Base-by-base conservation (phyloP, 2,113 vertebrate species). In the Fregetta grallaria region DNA sequence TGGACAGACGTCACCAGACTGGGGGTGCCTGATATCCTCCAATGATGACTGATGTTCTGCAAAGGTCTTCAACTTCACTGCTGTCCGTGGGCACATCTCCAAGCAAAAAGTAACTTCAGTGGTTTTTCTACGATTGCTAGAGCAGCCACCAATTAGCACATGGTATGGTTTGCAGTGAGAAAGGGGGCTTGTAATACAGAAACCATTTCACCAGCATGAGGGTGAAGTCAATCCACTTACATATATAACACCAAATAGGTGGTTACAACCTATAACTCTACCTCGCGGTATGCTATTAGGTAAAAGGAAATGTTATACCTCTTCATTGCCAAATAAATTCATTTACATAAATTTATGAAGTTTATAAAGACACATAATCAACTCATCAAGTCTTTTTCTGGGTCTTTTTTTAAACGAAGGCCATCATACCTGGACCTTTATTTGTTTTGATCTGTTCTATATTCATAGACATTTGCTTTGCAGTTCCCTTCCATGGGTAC, bases 1-100 rank as follows among this genome's bases (percentile, higher is more conserved):
- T 0, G 13, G 70, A 50, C 0, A 0, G 38, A 74, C 0, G 0
- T 42, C 47, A 74, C 17, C 11, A 74, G 42, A 45, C 7, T 15
- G 16, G 30, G 10, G 3, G 7, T 82, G 36, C 38, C 42, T 1
- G 0, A 26, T 55, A 81, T 12, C 4, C 32, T 18, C 32, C 29
- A 49, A 7, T 2, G 6, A 73, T 2, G 4, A 66, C 13, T 40
- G 45, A 56, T 1, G 1, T n/a, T 50, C 65, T 63, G 32, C 8
- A 70, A 68, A 79, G 34, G n/a, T 45, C 59, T 87, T 59, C 52
- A 73, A 36, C 25, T 42, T 53, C 40, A 20, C 10, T 55, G 45
- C 58, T 49, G 27, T n/a, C 30, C 5, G 3, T 42, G 18, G 32
- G 25, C 29, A 34, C 30, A 25, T 30, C 21, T 70, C 20, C 20